Evolutionary conservation across 2,113 vertebrate genomes (phyloP), one percentile per base, ranked within the genome.

Genomic region (Montifringilla adamsi): DNA sequence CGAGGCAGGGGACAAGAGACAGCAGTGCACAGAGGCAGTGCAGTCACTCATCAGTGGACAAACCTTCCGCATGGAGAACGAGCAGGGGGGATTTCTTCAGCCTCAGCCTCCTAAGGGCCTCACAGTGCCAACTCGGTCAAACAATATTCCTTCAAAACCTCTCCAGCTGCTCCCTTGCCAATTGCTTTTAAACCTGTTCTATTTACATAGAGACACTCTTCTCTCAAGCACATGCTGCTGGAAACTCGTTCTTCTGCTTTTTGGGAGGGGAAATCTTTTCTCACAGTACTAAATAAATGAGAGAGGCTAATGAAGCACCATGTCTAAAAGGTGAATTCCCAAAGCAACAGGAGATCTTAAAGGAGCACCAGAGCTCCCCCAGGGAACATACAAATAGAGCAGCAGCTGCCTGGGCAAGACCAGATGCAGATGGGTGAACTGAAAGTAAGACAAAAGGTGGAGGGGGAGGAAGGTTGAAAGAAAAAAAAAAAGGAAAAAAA

Each of bases 261-360:
- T 95, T 21, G 74, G 94, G 89, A 96, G 53, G 89, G 89, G 89
- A 94, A 93, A 60, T 53, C 89, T 91, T 96, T 97, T 93, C 96
- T 97, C 93, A 96, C 92, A 97, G 75, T 79, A 49, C 60, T 85
- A 92, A 94, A 90, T 92, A 97, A 95, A 91, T 81, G 70, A 91
- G 73, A 69, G 72, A 95, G 70, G 30, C 85, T 95, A 96, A 96
- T 89, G 91, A 97, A 96, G 84, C 83, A 90, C 92, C 79, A 90
- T 49, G 93, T 89, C 87, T 96, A 49, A 95, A 95, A 97, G 92
- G 96, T 97, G 94, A 96, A 96, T 97, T 96, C 94, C 90, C 95
- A 94, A 87, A 95, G 94, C 86, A 96, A 97, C 82, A 84, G 92
- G 94, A 96, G 90, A 89, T 87, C 72, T 93, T 91, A 91, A 80